These are phyloP conservation scores for Oxystoma pomonae DNA, from an alignment of 2,888 invertebrate genomes.

Conservation along the genomic window DNA sequence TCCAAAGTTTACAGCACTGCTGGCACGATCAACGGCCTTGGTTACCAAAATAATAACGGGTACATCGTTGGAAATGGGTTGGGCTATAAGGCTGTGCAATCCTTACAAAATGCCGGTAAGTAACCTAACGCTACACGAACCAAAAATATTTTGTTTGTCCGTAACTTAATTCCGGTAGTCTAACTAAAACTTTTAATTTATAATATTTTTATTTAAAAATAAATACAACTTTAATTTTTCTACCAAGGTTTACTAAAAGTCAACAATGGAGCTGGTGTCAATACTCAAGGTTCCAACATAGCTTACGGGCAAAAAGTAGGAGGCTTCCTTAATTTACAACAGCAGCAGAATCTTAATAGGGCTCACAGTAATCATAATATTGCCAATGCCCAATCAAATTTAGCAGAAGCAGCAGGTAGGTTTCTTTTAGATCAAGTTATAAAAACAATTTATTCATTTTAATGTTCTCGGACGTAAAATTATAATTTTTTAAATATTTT, in stretches of 20 bases:
- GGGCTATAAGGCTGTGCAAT: conserved; percentile 30
- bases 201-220: too few species aligned
- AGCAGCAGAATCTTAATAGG: not conserved
- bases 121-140: too few species aligned
- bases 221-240: too few species aligned
- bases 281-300: conserved; percentile 1
- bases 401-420: too few species aligned
- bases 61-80: conserved; percentile 25
- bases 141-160: too few species aligned
- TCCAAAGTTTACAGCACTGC: conserved; percentile 38
- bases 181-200: too few species aligned
- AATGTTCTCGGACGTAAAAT: too few species aligned
- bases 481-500: too few species aligned
- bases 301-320: not conserved
- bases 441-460: too few species aligned
- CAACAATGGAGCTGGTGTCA: conserved; percentile 18
- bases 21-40: conserved; percentile 21
- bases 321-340: not conserved
- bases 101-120: conserved; percentile 35
- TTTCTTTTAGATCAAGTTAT: too few species aligned
- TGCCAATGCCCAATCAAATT: too few species aligned
- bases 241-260: conserved; percentile 26
- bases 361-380: not conserved
- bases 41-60: conserved; percentile 19
- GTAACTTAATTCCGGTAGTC: too few species aligned